phyloP scores from a whole-genome alignment of 1,140 invertebrate species.

The Lineus longissimus region DNA sequence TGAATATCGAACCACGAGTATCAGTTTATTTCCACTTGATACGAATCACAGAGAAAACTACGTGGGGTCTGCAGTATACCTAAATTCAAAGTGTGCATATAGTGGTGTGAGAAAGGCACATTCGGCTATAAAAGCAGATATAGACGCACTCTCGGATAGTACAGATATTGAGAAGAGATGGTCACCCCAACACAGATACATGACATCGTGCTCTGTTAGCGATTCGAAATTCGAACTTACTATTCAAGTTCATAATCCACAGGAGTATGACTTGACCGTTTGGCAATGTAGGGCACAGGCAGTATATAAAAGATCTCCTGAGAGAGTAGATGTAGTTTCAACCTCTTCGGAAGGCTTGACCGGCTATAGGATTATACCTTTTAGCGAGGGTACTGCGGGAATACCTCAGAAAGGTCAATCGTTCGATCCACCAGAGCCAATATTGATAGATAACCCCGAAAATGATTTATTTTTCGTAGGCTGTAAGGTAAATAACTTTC shows the following conservation, averaged over 20 bases:
- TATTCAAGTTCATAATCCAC: neutral
- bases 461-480: constrained; percentile 7
- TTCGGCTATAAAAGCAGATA: neutral
- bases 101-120: neutral
- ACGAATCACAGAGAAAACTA: constrained; percentile 1
- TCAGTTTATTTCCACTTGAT: neutral
- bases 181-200: neutral
- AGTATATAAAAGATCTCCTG: neutral
- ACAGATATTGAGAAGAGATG: neutral
- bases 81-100: neutral
- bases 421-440: neutral
- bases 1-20: neutral
- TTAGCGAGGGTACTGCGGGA: neutral
- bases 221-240: neutral
- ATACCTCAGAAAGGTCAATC: neutral
- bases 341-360: neutral
- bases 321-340: neutral
- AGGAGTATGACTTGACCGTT: constrained; percentile 4
- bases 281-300: constrained; percentile 1
- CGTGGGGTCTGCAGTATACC: neutral
- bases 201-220: neutral
- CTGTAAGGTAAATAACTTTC: constrained; percentile 6
- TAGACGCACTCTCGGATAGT: neutral
- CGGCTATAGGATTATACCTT: neutral
- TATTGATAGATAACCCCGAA: neutral